Evolutionary conservation across 2,888 invertebrate species (phyloP).

Genomic region (Creontiades dilutus): DNA sequence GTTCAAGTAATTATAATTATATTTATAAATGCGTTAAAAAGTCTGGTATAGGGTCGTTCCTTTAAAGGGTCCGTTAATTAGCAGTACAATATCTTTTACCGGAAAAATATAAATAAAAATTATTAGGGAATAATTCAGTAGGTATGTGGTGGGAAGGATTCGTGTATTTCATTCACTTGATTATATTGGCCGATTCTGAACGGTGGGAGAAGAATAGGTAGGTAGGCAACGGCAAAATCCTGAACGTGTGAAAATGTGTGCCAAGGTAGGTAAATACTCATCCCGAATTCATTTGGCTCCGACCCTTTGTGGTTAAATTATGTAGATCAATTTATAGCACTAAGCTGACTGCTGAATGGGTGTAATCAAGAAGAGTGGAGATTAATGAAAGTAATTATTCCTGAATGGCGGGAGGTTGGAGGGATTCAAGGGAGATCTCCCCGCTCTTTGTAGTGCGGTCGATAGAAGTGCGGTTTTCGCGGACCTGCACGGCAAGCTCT

Average conservation of each 20-base stretch:
- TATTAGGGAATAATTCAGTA: no score
- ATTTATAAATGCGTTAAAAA: no score
- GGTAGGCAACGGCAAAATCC: not conserved
- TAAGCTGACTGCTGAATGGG: slow-evolving; percentile 50
- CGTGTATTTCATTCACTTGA: no score
- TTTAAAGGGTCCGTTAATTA: no score
- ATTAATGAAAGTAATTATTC: slow-evolving; percentile 44
- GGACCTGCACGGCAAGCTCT: not conserved
- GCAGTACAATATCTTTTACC: no score
- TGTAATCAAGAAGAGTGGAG: slow-evolving; percentile 41
- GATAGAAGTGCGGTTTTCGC: not conserved
- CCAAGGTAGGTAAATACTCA: not conserved
- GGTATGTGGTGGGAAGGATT: no score
- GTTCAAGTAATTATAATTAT: no score
- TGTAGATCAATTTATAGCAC: slow-evolving; percentile 40
- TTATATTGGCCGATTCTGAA: no score
- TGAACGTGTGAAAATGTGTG: not conserved
- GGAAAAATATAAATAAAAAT: no score
- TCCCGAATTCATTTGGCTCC: not conserved
- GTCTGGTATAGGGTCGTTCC: no score
- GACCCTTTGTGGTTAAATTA: slow-evolving; percentile 22
- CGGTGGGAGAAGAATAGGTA: no score
- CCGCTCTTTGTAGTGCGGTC: not conserved
- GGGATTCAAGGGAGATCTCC: not conserved
- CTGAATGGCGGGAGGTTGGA: slow-evolving; percentile 12